Conservation (phyloP, 2,797 vertebrate species). For the Pelochelys cantorii region DNA sequence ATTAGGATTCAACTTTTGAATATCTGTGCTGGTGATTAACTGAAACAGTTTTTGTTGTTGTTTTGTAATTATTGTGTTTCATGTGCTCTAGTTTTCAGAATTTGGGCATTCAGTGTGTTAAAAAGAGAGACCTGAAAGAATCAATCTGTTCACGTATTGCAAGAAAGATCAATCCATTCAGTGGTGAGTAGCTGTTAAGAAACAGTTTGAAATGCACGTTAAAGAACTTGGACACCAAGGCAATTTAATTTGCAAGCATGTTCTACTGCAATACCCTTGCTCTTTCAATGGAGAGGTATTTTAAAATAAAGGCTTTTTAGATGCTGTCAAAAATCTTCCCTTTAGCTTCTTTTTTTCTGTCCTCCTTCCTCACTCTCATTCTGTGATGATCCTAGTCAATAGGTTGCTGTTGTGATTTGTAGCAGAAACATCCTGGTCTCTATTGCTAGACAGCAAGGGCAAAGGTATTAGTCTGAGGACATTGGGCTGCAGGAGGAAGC, state of each 20-base stretch:
- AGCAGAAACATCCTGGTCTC: background rate
- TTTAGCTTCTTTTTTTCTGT: background rate
- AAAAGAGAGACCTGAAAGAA: constrained; percentile 95
- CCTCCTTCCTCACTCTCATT: background rate
- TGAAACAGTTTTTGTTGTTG: constrained; percentile 2
- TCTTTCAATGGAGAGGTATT: background rate
- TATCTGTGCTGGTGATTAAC: background rate
- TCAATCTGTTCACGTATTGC: constrained; percentile 91
- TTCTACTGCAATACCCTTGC: constrained; percentile 1
- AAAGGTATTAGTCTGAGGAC: background rate
- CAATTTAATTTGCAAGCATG: background rate
- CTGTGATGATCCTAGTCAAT: background rate
- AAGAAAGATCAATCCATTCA: constrained; percentile 94
- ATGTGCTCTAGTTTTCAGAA: constrained; percentile 93
- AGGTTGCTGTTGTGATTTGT: background rate
- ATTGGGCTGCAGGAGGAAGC: background rate
- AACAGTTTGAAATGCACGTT: background rate
- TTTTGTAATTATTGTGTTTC: constrained; percentile 28
- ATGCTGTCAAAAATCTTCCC: background rate
- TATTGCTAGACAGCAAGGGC: background rate
- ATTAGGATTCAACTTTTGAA: background rate
- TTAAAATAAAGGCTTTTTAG: background rate
- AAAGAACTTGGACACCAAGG: background rate
- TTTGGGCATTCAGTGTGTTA: constrained; percentile 97
- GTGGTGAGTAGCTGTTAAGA: constrained; percentile 83